Evolutionary conservation across 2,113 vertebrate species (phyloP), one percentile per base, ranked within the genome.

Genomic region (Holacanthus passer): DNA sequence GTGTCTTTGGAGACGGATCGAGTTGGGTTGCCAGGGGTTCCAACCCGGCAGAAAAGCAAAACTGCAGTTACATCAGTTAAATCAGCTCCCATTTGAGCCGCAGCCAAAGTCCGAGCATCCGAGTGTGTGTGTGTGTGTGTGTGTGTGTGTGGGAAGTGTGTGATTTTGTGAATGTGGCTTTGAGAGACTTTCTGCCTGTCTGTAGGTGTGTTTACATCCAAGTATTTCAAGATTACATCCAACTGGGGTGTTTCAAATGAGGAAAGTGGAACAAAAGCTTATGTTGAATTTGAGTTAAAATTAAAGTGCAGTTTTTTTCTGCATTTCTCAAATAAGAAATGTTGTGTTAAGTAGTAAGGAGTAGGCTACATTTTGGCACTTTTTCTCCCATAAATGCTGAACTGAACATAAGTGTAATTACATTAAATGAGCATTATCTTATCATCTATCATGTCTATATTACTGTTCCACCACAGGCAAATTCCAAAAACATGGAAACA

Each of bases 21-120:
- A 88, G 70, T 86, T 32, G 22, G 59, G 82, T 89, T 90, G 89
- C 84, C 85, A 85, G 77, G 78, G 86, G 86, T 91, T 93, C 90
- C 85, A 87, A 76, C 70, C 75, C 65, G 20, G 73, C 73, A 82
- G 77, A 87, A 82, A 87, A 74, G 83, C 85, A 89, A 89, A 88
- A 87, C 81, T 85, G 84, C 81, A 77, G 76, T 87, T 85, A 81
- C 83, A 85, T 93, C 82, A 86, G 70, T 89, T 88, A 85, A 87
- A 91, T 77, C 76, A 78, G 89, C 59, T 73, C 53, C 72, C 45
- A 32, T 76, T 89, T 87, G 83, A 85, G 83, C 71, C n/a, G 7
- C 60, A 17, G 85, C 85, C 84, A 83, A 78, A 77, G 70, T 74
- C 62, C 35, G 19, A 62, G 47, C 43, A 50, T 48, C 5, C 12